A percentile compares a stretch with the other conserved stretches of the same genome.
These are phyloP conservation scores for Steinernema hermaphroditum DNA, from an alignment of 2,888 invertebrate species.

Conservation along the genomic window DNA sequence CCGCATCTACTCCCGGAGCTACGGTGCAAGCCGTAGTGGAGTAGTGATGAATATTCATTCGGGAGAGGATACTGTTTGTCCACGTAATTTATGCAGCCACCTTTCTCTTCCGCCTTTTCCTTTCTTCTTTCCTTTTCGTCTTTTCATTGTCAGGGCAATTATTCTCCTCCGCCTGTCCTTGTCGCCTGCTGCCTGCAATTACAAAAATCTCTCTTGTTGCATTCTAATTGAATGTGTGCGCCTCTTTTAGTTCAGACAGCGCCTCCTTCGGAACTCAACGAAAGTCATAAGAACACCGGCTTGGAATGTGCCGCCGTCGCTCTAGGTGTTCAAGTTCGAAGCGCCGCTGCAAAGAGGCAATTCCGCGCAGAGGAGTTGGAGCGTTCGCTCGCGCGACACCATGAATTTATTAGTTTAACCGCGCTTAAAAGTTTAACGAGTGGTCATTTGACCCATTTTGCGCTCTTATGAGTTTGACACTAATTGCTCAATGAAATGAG, in stretches of 20 bases:
- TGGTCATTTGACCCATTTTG: constrained; percentile 29
- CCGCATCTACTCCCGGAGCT: not conserved
- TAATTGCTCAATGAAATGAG: constrained; percentile 28
- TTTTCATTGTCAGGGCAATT: constrained; percentile 27
- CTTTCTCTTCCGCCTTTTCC: not conserved
- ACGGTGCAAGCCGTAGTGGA: not conserved
- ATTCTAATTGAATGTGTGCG: constrained; percentile 18
- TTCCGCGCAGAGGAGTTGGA: not conserved
- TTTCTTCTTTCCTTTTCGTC: not conserved
- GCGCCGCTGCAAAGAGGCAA: constrained; percentile 21
- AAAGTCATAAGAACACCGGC: not conserved
- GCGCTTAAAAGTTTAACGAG: constrained; percentile 26
- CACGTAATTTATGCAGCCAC: constrained; percentile 28
- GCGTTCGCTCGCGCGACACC: constrained; percentile 10
- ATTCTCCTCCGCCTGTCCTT: not conserved
- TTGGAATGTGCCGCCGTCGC: constrained; percentile 25
- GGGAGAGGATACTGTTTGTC: constrained; percentile 23
- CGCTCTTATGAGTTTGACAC: constrained; percentile 11
- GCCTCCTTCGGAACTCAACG: not conserved
- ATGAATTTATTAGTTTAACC: constrained; percentile 29
- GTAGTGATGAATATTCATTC: constrained; percentile 21
- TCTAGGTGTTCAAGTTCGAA: constrained; percentile 14
- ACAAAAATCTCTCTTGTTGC: constrained; percentile 31
- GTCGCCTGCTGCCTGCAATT: constrained; percentile 27
- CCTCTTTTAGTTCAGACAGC: constrained; percentile 2